Evolutionary conservation across 2,797 vertebrate species (phyloP), one percentile per base, ranked within the genome.

Genomic region (Smutsia gigantea): DNA sequence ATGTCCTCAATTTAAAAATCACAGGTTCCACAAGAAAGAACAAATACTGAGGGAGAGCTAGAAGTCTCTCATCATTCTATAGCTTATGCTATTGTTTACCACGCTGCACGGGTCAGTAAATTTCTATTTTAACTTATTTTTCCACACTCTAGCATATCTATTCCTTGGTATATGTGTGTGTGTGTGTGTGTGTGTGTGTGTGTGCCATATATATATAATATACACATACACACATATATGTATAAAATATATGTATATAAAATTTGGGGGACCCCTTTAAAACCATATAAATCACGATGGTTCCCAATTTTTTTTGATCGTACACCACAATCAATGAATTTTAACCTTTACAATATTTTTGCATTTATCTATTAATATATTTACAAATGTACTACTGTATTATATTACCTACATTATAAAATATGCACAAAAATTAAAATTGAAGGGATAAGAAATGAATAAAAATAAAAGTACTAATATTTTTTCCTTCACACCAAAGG

Each of bases 401-500:
- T 85, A 13, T 68, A 31, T 84, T 46, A n/a, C 31, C 31, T 75
- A 89, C 21, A 49, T 81, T 84, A 84, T n/a, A 64, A 93, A 95
- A 69, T 5, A 31, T 25, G 10, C 55, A 78, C 11, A 42, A 39
- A 42, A 72, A 69, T 75, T 71, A 59, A 91, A 94, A 49, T 34
- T 37, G 17, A 61, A 92, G 68, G 78, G n/a, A 29, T 83, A 77
- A 91, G n/a, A 85, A 75, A 84, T 63, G 15, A 78, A 51, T 66
- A 51, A 13, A 55, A 53, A 55, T 64, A 39, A 27, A 42, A 39
- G 66, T 61, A n/a, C 19, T 68, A 81, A 75, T 19, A 18, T 34
- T 89, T 79, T 55, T 27, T 82, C 49, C 25, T 68, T 88, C 37
- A 18, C 23, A 61, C 12, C 14, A 29, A 17, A 27, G 49, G 34